Base-by-base conservation (phyloP, 2,888 invertebrate species). In the Oscheius myriophilus region DNA sequence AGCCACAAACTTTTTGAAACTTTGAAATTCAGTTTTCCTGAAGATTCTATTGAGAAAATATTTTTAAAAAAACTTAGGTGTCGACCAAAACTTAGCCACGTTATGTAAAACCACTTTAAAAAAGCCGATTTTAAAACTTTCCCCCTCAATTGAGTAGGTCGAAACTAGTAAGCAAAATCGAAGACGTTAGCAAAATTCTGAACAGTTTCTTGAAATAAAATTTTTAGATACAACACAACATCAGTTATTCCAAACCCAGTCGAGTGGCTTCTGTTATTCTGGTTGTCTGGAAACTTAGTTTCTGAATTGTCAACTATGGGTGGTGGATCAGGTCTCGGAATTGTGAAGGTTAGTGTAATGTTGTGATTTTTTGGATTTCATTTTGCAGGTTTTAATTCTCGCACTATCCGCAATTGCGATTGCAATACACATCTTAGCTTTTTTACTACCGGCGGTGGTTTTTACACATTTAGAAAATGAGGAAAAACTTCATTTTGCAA, bases 291-390 rank as follows among this genome's bases (percentile, higher is more conserved):
- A 12, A 85, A 86, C 65, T 90, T 98, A 76, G 91, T 98, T 53
- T 94, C 96, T 85, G 97, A 98, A 89, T 90, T 98, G 83, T 96
- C 96, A 51, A 96, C 96, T 88, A 96, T 97, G 9, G 95, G 95
- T 87, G 97, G 97, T 88, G 93, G 97, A 87, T 94, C 94, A 9
- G 85, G 85, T 4, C 58, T 85, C 2, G 85, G 84, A 16, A 84
- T 85, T 23, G 85, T 85, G 18, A 85, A 85, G 69, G 82, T 80
- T 6, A 39, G 61, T 58, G 14, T 57, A 26, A n/a, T 23, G 33
- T 14, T 12, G 33, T 16, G 14, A 55, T 18, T 14, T 12, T 57
- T 57, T 57, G 59, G 39, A 16, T 26, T 45, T 25, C 12, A 18
- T 33, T n/a, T 72, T 81, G 49, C 54, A 82, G 81, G 81, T 84